phyloP scores from a whole-genome alignment of 2,113 vertebrate genomes.

The Oreocharis arfaki region DNA sequence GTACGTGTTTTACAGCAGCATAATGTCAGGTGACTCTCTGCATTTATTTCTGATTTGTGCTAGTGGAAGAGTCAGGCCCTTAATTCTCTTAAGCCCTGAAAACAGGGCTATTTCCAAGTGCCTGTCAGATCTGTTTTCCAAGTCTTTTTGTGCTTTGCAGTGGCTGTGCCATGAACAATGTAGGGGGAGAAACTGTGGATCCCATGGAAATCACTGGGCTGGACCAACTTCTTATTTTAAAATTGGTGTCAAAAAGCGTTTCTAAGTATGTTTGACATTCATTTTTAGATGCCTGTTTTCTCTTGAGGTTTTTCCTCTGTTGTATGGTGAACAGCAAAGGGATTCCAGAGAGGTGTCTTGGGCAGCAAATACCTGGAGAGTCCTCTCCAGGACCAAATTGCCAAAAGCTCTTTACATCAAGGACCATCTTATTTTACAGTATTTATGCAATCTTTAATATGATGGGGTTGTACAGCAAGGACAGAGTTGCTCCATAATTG shows the following conservation, averaged over 20 bases:
- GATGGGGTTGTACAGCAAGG: background rate
- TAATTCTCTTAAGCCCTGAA: conserved; percentile 27
- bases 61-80: background rate
- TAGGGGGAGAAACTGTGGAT: background rate
- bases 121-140: background rate
- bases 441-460: background rate
- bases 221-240: background rate
- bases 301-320: background rate
- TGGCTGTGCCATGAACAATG: background rate
- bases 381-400: background rate
- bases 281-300: background rate
- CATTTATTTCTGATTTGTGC: conserved; percentile 10
- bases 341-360: background rate
- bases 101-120: background rate
- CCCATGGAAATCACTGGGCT: background rate
- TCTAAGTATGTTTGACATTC: background rate
- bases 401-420: background rate
- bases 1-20: background rate
- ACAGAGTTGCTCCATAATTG: background rate
- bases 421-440: background rate
- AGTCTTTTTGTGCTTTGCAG: background rate
- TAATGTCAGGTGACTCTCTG: background rate
- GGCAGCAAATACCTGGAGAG: background rate
- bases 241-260: background rate
- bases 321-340: background rate